Conservation (phyloP, 2,888 invertebrate genomes). For the Capitulum mitella region DNA sequence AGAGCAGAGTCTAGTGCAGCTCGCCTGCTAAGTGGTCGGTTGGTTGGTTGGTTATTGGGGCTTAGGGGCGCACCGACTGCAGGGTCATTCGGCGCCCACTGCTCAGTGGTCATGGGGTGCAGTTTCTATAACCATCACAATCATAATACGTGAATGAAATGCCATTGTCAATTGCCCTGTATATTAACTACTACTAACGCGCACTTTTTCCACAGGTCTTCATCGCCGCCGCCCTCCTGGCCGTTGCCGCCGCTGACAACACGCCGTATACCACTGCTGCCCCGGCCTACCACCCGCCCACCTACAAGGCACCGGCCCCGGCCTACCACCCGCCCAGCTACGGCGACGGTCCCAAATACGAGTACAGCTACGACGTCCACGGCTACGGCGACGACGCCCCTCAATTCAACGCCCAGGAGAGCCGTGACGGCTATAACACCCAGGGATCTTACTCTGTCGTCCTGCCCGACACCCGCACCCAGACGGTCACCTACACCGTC, state of each 20-base stretch:
- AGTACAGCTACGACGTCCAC: not conserved
- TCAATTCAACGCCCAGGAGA: not conserved
- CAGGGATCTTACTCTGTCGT: not conserved
- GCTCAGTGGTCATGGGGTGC: no score
- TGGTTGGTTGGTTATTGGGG: no score
- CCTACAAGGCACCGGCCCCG: not conserved
- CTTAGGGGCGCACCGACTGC: no score
- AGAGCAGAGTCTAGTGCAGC: no score
- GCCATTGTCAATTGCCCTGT: no score
- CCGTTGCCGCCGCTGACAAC: slow-evolving; percentile 10
- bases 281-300: not conserved
- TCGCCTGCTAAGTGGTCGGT: no score
- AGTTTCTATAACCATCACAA: no score
- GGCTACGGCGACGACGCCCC: slow-evolving; percentile 9
- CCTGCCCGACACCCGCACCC: slow-evolving; percentile 12
- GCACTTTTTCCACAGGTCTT: not conserved
- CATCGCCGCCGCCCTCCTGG: not conserved
- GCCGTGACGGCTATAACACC: not conserved
- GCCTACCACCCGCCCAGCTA: slow-evolving; percentile 14
- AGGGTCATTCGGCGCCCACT: no score
- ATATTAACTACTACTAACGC: no score
- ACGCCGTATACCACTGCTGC: no score
- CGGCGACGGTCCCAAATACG: not conserved
- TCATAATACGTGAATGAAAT: no score
- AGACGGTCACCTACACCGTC: not conserved